phyloP scores from a whole-genome alignment of 2,113 vertebrate genomes.

The Merops nubicus region DNA sequence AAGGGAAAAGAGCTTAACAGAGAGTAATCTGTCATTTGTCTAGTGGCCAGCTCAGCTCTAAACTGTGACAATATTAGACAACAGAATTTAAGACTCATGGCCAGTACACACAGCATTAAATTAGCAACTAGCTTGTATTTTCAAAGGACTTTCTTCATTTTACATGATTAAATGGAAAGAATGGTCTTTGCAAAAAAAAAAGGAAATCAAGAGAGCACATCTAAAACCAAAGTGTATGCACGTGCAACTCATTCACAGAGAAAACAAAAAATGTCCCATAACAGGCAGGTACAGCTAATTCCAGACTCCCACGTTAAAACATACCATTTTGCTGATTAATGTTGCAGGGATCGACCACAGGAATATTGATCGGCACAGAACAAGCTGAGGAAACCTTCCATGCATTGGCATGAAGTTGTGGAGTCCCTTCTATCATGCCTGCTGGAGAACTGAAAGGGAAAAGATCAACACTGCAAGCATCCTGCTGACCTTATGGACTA shows the following conservation, averaged over 20 bases:
- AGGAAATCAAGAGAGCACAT: not conserved
- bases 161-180: not conserved
- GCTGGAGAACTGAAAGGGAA: constrained; percentile 86
- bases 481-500: not conserved
- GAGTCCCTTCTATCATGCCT: constrained; percentile 97
- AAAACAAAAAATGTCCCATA: not conserved
- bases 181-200: not conserved
- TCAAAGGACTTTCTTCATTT: not conserved
- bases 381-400: constrained; percentile 97
- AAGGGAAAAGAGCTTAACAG: not conserved
- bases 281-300: not conserved
- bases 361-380: constrained; percentile 88
- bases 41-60: not conserved
- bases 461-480: not conserved
- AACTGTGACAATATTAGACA: not conserved
- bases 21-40: not conserved
- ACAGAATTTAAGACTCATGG: not conserved
- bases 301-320: not conserved
- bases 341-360: constrained; percentile 92
- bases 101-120: not conserved
- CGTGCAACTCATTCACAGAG: not conserved
- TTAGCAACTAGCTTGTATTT: not conserved
- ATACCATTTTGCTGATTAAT: constrained; percentile 92
- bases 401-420: constrained; percentile 93
- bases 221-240: not conserved